Conservation (phyloP, 2,888 invertebrate genomes). For the Zaprionus bogoriensis region DNA sequence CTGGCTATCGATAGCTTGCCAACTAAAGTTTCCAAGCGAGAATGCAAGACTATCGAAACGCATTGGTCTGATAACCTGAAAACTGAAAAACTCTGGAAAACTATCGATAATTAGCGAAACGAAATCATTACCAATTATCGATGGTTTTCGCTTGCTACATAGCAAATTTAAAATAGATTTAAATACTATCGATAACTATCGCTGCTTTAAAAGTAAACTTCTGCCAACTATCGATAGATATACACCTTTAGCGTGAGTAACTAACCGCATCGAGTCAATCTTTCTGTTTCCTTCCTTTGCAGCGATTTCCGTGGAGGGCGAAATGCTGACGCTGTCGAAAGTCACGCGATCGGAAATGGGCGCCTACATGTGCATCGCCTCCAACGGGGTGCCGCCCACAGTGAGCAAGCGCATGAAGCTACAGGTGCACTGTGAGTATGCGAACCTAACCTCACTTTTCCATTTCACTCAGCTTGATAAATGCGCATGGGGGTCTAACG, state of each 20-base stretch:
- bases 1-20: too few relatives aligned
- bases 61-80: too few relatives aligned
- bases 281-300: slow-evolving; percentile 3
- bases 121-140: too few relatives aligned
- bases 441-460: background rate
- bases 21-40: too few relatives aligned
- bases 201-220: too few relatives aligned
- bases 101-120: too few relatives aligned
- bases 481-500: slow-evolving; percentile 34
- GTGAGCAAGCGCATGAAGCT: slow-evolving; percentile 96
- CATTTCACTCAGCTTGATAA: slow-evolving; percentile 5
- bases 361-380: slow-evolving; percentile 93
- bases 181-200: too few relatives aligned
- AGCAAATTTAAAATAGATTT: too few relatives aligned
- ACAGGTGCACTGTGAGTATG: slow-evolving; percentile 94
- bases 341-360: slow-evolving; percentile 95
- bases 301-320: slow-evolving; percentile 90
- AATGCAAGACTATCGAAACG: too few relatives aligned
- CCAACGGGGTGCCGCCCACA: slow-evolving; percentile 93
- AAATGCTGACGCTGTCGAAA: slow-evolving; percentile 91
- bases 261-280: slow-evolving; percentile 31
- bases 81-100: too few relatives aligned
- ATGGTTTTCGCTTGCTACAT: too few relatives aligned
- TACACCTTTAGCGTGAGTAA: background rate
- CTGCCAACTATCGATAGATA: too few relatives aligned